Base-by-base conservation (phyloP, 2,888 invertebrate genomes). In the Spisula solida region DNA sequence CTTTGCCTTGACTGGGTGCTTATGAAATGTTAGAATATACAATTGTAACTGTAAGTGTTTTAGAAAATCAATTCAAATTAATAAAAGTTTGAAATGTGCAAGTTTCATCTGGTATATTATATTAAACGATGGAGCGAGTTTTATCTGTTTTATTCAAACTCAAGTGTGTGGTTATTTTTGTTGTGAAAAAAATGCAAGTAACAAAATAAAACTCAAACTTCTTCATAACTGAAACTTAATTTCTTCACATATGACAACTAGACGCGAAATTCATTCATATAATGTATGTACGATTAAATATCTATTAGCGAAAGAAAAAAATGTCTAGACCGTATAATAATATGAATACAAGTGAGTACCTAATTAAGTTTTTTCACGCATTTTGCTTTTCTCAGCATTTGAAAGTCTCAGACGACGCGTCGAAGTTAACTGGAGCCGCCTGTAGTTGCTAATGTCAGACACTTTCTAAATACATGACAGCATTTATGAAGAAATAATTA, bases 351-450 rank as follows among this genome's bases (percentile, higher is more conserved):
- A 75, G 75, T 51, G 51, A 51, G 51, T 51, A 51, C 51, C 4
- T 51, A 51, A 51, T 51, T 51, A 51, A 51, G 51, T 51, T 8
- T 75, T 75, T 75, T 75, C 75, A 16, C 75, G 75, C 34, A 31
- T 75, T 34, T 16, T 75, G 75, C 31, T 31, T 34, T 75, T 18
- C 75, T 75, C 75, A 75, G 75, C 75, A 75, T 18, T 75, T 75
- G 31, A 70, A 70, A 70, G 70, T 70, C n/a, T 18, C 31, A 70
- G 70, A 70, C 70, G 31, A 31, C 70, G 31, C 75, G 6, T 31
- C 34, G 34, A 34, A 34, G n/a, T 4, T 14, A 75, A 34, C 25
- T 34, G 75, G 75, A 75, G 75, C 34, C 75, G 75, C 18, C 75
- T 14, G 75, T 20, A 34, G 34, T 75, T 75, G 6, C 16, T 34